Evolutionary conservation across 2,888 invertebrate species (phyloP), one percentile per base, ranked within the genome.

Genomic region (Ommatoiulus sabulosus): DNA sequence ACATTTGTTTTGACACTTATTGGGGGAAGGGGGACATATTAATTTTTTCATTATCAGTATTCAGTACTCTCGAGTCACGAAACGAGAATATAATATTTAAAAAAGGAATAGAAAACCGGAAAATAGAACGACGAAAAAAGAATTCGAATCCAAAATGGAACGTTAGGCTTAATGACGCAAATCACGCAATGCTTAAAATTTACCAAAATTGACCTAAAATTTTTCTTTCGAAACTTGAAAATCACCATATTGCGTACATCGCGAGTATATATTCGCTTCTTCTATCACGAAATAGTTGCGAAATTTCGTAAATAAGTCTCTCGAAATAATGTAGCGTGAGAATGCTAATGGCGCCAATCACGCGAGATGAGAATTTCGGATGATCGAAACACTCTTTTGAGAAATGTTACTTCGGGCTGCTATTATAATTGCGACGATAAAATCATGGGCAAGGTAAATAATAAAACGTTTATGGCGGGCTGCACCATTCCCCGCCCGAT

Each of bases 341-440:
- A 63, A n/a, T 63, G 63, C n/a, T 63, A 63, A 63, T 63, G 63
- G 63, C 63, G 63, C 63, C 63, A 63, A 63, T n/a, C n/a, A 20
- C 63, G 63, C 63, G 0, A 63, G 4, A 52, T 63, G 20, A 20
- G n/a, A 63, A 63, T 63, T n/a, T 63, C 63, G 20, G 63, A 5
- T 63, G 20, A 12, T 52, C 52, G 52, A 52, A 52, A 52, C 2
- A 35, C 52, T 10, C 52, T 52, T 12, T 10, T 52, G n/a, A 20
- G 7, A 20, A 63, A 63, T 63, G 17, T 63, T n/a, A n/a, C 63
- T 63, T 63, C 15, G 20, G n/a, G 20, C 20, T 63, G 20, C 20
- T 17, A 63, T n/a, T 7, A 63, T 63, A n/a, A 63, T 20, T 63
- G 63, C 5, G 20, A 4, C n/a, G 63, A 20, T n/a, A 63, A 63